phyloP scores from a whole-genome alignment of 1,140 invertebrate genomes.

The Drosophila funebris region DNA sequence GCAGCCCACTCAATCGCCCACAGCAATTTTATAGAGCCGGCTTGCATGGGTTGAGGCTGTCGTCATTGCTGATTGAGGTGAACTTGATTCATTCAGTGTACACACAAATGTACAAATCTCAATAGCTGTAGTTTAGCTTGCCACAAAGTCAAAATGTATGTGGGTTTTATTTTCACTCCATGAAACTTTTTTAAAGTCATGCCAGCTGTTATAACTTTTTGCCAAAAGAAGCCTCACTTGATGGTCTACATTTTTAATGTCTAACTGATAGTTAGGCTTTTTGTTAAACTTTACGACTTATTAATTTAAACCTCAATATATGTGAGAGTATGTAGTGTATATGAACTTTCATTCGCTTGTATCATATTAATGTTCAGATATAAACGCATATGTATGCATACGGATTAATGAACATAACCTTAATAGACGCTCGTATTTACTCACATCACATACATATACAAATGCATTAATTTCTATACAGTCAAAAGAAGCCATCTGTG shows the following conservation, averaged over 20 bases:
- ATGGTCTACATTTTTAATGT: background rate
- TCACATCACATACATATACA: too few relatives aligned
- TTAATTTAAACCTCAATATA: background rate
- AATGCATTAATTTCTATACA: background rate
- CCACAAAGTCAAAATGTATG: background rate
- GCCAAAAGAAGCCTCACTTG: background rate
- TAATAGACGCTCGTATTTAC: too few relatives aligned
- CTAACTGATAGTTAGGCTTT: background rate
- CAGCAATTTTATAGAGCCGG: slow-evolving; percentile 11
- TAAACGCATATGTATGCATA: background rate
- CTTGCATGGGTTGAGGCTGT: slow-evolving; percentile 2
- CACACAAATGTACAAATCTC: background rate
- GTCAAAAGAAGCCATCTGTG: slow-evolving; percentile 33
- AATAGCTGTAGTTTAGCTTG: background rate
- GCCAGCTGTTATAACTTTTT: background rate
- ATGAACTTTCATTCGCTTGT: too few relatives aligned
- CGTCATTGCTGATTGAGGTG: slow-evolving; percentile 14
- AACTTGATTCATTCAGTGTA: slow-evolving; percentile 22
- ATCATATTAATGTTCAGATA: background rate
- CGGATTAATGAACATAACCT: too few relatives aligned
- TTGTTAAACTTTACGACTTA: background rate
- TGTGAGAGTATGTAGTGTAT: too few relatives aligned
- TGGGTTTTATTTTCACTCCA: slow-evolving; percentile 5
- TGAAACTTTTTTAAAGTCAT: background rate
- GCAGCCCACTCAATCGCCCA: slow-evolving; percentile 17